A percentile compares a stretch with the other conserved stretches of the same genome.
Conservation (phyloP, 2,797 vertebrate genomes). For the Scolopax rusticola region DNA sequence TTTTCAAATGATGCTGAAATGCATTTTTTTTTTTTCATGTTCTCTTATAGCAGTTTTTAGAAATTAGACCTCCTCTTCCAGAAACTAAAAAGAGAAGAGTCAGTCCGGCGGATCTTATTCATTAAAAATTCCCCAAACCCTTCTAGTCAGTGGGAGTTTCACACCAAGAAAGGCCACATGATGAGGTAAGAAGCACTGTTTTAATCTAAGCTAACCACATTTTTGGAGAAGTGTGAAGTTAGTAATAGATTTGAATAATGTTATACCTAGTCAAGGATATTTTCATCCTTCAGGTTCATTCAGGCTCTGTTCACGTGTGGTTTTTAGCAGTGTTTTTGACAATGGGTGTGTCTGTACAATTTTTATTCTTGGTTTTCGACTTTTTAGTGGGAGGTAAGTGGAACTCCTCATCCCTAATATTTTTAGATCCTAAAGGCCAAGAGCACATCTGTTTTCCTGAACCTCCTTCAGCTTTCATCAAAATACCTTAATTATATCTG, state of each 20-base stretch:
- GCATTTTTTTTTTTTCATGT: neutral
- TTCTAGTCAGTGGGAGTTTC: constrained; percentile 66
- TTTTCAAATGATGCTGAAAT: neutral
- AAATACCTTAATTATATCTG: neutral
- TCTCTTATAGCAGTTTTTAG: constrained; percentile 34
- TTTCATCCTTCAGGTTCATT: constrained; percentile 32
- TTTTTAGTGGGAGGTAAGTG: neutral
- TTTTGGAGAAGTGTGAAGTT: constrained; percentile 36
- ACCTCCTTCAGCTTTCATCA: neutral
- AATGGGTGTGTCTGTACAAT: neutral
- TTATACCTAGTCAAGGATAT: constrained; percentile 24
- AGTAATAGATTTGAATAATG: constrained; percentile 23
- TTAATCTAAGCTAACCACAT: constrained; percentile 24
- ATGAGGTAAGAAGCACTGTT: constrained; percentile 50
- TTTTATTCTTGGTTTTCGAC: neutral
- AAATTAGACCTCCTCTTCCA: constrained; percentile 26
- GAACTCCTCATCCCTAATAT: constrained; percentile 9
- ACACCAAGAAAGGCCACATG: constrained; percentile 58
- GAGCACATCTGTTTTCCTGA: neutral
- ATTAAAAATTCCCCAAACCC: constrained; percentile 15
- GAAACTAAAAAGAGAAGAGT: constrained; percentile 43
- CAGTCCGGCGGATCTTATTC: constrained; percentile 29
- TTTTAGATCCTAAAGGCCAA: constrained; percentile 37
- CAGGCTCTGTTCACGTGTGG: neutral
- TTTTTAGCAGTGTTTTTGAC: constrained; percentile 1